Evolutionary conservation across 2,888 invertebrate genomes (phyloP).

Genomic region (Cerceris ruficornis): DNA sequence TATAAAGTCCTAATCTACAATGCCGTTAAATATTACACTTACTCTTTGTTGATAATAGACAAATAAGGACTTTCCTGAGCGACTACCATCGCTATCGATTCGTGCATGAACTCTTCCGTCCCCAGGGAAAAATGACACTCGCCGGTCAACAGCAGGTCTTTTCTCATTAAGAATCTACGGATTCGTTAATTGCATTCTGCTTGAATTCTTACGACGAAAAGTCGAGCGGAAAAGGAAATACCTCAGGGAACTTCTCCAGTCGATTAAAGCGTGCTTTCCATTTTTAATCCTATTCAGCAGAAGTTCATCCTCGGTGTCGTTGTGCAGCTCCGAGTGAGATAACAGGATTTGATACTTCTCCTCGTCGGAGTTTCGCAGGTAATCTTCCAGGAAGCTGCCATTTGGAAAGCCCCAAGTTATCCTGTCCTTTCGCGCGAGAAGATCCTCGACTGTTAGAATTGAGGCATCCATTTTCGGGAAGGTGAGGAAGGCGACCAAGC

Average conservation of each 20-base stretch:
- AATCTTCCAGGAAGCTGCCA: constrained; percentile 89
- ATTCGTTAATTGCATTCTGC: not conserved
- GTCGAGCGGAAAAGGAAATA: constrained; percentile 76
- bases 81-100: constrained; percentile 90
- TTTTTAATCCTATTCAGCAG: constrained; percentile 85
- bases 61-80: constrained; percentile 90
- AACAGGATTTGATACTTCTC: constrained; percentile 84
- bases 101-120: constrained; percentile 89
- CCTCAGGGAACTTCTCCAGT: constrained; percentile 91
- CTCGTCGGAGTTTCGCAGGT: constrained; percentile 85
- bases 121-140: constrained; percentile 90
- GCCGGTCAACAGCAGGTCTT: constrained; percentile 83
- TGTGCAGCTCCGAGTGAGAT: constrained; percentile 82
- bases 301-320: constrained; percentile 62
- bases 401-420: constrained; percentile 90
- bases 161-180: constrained; percentile 83
- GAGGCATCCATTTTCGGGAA: constrained; percentile 92
- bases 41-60: constrained; percentile 90
- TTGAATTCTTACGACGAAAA: not conserved
- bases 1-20: not conserved
- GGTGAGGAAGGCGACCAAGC: constrained; percentile 95
- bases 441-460: constrained; percentile 87
- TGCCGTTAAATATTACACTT: constrained; percentile 75
- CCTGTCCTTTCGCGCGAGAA: constrained; percentile 84
- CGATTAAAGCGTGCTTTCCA: constrained; percentile 89